Base-by-base conservation (phyloP, 2,888 invertebrate species). In the Hirtodrosophila confusa region DNA sequence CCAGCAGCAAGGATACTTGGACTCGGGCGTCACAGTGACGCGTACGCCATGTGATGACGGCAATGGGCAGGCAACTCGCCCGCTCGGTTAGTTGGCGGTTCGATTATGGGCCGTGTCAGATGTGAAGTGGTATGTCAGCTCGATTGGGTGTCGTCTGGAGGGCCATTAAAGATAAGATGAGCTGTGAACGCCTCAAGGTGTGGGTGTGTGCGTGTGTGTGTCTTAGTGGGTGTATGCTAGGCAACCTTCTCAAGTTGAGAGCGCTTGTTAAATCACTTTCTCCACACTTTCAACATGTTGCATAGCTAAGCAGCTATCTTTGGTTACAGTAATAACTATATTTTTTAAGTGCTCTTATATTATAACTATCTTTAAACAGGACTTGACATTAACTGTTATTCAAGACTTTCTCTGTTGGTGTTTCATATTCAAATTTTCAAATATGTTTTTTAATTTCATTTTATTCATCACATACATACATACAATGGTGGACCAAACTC, bases 11-110 rank as follows among this genome's bases (percentile, higher is more conserved):
- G 47, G 57, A 64, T 54, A 69, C 75, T 70, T 67, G 70, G 68
- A 73, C 75, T 48, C 50, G 27, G 75, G 74, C 83, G 80, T 69
- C 70, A 55, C 45, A 48, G 50, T 66, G 78, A 63, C 78, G 67
- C 64, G 63, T 78, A 57, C 68, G 58, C 69, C 69, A 58, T 57
- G 33, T 57, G 76, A 73, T 76, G 67, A 70, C 64, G 74, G 51
- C 58, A 61, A 66, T 53, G 58, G 39, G 36, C 51, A 35, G 9
- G 7, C 12, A n/a, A 9, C 27, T 48, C 11, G 37, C 37, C 11
- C 36, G 35, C 24, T 31, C 3, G 54, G 36, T 55, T 58, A 41
- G 68, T 55, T 62, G 58, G 55, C 61, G 61, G 47, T 69, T 64
- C 73, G 65, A 69, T 74, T 69, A 65, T 69, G 43, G 57, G 58